Conservation (phyloP, 2,797 vertebrate species). For the Muscicapa comitata region DNA sequence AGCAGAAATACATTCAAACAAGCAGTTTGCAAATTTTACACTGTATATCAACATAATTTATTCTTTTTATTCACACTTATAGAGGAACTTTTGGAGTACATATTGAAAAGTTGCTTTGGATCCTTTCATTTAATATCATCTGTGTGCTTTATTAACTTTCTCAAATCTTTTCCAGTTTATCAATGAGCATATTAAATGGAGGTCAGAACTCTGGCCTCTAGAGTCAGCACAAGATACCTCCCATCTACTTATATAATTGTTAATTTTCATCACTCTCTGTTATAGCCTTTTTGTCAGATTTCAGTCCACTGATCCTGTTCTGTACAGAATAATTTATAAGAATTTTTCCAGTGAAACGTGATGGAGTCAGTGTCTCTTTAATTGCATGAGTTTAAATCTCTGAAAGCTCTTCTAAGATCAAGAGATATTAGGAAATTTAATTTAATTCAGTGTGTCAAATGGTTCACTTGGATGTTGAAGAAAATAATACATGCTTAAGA, state of each 20-base stretch:
- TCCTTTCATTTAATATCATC: neutral
- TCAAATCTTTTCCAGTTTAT: neutral
- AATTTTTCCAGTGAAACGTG: neutral
- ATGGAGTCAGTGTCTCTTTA: neutral
- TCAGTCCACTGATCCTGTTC: neutral
- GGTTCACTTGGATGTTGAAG: neutral
- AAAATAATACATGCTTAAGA: neutral
- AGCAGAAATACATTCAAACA: neutral
- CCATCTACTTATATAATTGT: neutral
- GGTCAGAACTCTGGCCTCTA: neutral
- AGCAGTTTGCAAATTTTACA: neutral
- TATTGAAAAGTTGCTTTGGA: neutral
- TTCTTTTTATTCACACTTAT: neutral
- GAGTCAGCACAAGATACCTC: neutral
- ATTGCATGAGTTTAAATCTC: neutral
- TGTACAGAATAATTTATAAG: neutral
- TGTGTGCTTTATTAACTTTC: neutral
- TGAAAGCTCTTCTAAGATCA: neutral
- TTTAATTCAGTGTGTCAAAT: neutral
- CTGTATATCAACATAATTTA: neutral
- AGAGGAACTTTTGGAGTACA: neutral
- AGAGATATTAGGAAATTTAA: neutral
- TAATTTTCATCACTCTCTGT: neutral
- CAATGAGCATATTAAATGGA: neutral
- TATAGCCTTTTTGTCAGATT: neutral